Conservation (phyloP, 2,113 vertebrate species). For the Raja brachyura region DNA sequence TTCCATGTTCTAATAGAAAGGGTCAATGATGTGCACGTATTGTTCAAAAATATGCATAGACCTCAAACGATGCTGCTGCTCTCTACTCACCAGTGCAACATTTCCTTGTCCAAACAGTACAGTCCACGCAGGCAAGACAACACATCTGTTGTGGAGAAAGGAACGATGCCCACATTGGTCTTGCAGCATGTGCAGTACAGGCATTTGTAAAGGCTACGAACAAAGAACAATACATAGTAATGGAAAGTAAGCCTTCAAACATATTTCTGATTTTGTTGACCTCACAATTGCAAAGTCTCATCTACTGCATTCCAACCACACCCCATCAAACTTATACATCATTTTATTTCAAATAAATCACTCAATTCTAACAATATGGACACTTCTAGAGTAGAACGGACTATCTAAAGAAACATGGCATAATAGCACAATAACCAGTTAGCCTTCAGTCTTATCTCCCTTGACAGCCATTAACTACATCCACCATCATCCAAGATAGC, state of each 20-base stretch:
- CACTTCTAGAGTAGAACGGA: too few species aligned
- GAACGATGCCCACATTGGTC: slow-evolving; percentile 56
- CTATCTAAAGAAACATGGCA: neutral
- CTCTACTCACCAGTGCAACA: slow-evolving; percentile 67
- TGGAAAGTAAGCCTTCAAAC: neutral
- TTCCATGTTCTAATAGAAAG: neutral
- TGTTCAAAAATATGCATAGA: neutral
- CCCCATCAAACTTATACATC: neutral
- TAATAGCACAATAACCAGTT: neutral
- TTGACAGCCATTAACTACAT: neutral
- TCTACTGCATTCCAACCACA: neutral
- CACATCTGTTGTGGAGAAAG: slow-evolving; percentile 58
- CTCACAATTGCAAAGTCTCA: neutral
- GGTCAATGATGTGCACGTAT: neutral
- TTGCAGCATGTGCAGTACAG: slow-evolving; percentile 66
- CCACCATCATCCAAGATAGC: neutral
- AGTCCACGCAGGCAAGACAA: slow-evolving; percentile 59
- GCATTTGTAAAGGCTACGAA: slow-evolving; percentile 60
- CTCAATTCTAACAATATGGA: neutral
- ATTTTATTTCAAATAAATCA: neutral
- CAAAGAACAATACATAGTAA: neutral
- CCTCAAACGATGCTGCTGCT: neutral
- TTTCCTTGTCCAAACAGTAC: slow-evolving; percentile 73
- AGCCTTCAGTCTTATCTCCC: neutral
- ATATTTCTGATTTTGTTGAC: neutral